phyloP scores from a whole-genome alignment of 2,888 invertebrate genomes.

The Fissipunctia ypsillon region DNA sequence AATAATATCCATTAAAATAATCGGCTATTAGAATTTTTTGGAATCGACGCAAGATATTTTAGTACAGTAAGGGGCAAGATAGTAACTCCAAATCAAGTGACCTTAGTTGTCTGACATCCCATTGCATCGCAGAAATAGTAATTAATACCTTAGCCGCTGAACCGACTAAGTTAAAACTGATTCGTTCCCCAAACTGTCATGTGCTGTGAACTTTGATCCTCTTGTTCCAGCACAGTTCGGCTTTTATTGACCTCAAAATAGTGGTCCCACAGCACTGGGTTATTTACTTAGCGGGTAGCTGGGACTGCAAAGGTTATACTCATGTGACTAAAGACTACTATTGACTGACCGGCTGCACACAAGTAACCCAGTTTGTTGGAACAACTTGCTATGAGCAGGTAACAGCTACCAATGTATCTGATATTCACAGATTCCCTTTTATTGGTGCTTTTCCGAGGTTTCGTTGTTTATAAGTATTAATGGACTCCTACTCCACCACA shows the following conservation, averaged over 20 bases:
- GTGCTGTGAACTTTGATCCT: background rate
- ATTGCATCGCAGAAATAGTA: background rate
- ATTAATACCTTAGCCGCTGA: background rate
- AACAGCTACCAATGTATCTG: constrained; percentile 28
- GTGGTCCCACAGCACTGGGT: background rate
- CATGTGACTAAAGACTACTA: constrained; percentile 45
- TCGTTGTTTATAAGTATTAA: no score
- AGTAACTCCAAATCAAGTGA: no score
- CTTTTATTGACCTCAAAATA: constrained; percentile 9
- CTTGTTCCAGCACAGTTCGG: background rate
- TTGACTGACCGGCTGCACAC: constrained; percentile 50
- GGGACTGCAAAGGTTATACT: constrained; percentile 19
- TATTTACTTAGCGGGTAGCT: constrained; percentile 20
- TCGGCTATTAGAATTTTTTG: no score
- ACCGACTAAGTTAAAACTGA: background rate
- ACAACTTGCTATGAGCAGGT: constrained; percentile 18
- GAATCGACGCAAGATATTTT: no score
- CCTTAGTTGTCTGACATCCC: background rate
- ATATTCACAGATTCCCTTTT: background rate
- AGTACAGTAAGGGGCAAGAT: no score
- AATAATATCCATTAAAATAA: no score
- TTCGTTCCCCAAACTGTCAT: background rate
- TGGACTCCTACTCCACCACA: no score
- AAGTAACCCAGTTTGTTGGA: constrained; percentile 53
- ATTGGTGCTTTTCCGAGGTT: no score